Percentiles rank a stretch among this genome's conserved stretches.
These are phyloP conservation scores for Linepithema humile DNA, from an alignment of 1,140 invertebrate genomes.

Conservation along the genomic window DNA sequence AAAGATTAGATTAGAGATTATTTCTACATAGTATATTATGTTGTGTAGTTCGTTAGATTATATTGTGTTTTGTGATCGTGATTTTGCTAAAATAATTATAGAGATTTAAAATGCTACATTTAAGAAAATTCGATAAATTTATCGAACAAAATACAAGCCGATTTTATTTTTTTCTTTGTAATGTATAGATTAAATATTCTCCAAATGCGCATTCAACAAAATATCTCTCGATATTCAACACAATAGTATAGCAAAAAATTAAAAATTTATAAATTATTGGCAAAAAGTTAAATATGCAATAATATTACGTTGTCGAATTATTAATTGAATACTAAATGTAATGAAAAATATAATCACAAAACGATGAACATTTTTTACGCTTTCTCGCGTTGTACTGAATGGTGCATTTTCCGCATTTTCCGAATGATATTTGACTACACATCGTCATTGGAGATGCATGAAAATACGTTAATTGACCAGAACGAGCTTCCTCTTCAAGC, in stretches of 20 bases:
- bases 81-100: too few relatives aligned
- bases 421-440: neutral
- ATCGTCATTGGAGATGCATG: constrained; percentile 4
- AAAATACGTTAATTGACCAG: constrained; percentile 9
- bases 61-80: too few relatives aligned
- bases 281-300: neutral
- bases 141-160: neutral
- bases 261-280: neutral
- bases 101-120: too few relatives aligned
- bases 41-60: too few relatives aligned
- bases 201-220: neutral
- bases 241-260: neutral
- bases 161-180: neutral
- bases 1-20: too few relatives aligned
- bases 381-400: neutral
- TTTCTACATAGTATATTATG: too few relatives aligned
- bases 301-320: neutral
- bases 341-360: neutral
- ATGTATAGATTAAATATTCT: neutral
- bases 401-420: neutral
- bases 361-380: neutral
- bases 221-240: neutral
- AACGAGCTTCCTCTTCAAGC: neutral
- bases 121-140: neutral
- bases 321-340: neutral